Percentiles rank a stretch among this genome's conserved stretches.
Conservation (phyloP, 2,888 invertebrate species). For the Coecobrya sp. region DNA sequence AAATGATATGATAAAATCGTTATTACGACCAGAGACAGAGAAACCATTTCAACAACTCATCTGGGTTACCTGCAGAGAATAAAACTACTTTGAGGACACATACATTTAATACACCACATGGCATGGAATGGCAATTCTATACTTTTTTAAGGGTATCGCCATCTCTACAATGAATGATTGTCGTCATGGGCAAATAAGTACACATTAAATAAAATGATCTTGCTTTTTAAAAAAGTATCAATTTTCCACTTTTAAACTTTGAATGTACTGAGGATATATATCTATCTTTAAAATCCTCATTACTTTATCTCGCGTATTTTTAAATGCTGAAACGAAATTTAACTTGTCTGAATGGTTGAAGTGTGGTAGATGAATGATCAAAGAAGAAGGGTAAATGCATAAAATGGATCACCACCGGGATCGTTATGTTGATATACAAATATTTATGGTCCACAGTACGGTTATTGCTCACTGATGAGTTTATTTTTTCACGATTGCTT, state of each 20-base stretch:
- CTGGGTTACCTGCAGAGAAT: slow-evolving; percentile 69
- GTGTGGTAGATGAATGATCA: slow-evolving; percentile 23
- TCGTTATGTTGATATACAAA: neutral
- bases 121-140: slow-evolving; percentile 23
- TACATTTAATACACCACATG: slow-evolving; percentile 12
- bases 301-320: neutral
- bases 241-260: slow-evolving; percentile 6
- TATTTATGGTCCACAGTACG: neutral
- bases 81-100: slow-evolving; percentile 60
- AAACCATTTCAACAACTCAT: slow-evolving; percentile 70
- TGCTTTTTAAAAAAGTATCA: slow-evolving; percentile 20
- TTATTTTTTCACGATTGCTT: slow-evolving; percentile 31
- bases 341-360: neutral
- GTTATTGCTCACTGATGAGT: slow-evolving; percentile 61
- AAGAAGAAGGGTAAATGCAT: neutral
- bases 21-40: slow-evolving; percentile 33
- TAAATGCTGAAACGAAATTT: neutral
- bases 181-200: slow-evolving; percentile 22
- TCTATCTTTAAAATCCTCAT: neutral
- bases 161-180: slow-evolving; percentile 3
- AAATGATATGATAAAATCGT: slow-evolving; percentile 61
- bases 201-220: neutral
- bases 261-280: slow-evolving; percentile 6
- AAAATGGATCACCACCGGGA: neutral
- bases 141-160: neutral